Evolutionary conservation across 37 sponge, comb jelly and placozoan genomes (phyloP), one percentile per base, ranked within the genome.

Genomic region (Hormiphora californensis): DNA sequence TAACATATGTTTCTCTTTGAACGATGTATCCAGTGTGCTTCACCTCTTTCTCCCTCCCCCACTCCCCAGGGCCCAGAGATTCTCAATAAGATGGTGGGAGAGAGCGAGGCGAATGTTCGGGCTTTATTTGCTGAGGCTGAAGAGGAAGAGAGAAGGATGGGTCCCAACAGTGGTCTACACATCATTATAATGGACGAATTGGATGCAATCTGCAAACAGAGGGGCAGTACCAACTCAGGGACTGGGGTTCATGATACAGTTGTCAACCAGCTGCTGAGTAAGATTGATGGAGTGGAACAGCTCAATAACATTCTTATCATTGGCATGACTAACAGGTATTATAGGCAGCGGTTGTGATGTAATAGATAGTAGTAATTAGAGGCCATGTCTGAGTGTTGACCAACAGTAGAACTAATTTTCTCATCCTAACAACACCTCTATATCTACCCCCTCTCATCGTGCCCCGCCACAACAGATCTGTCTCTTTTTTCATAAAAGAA

Each of bases 121-220:
- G 55, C 57, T 1, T 54, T 96, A 87, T 96, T 96, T 87, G 90
- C 88, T n/a, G 95, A 89, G 43, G 99, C 99, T n/a, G 99, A 98
- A 69, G 89, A 63, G 34, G 99, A 98, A 63, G 93, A 98, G 90
- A 95, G 90, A 89, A 88, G 89, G 81, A 89, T 91, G 88, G 95
- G 94, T 1, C 86, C 87, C 31, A 90, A 90, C 90, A 95, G 95
- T 87, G 91, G 92, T 38, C 88, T 98, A 9, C 99, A 98, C 88
- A 98, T 98, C 73, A 98, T 98, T 63, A 98, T 98, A 61, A 95
- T 98, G 92, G 99, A 98, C 88, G 99, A 98, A 87, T 90, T 98
- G 39, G 99, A 98, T 87, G 99, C 99, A 36, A 98, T 98, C 61
- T 98, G 99, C 63, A 91, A 92, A n/a, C 89, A 91, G 85, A 86